Percentiles rank a stretch among this genome's conserved stretches.
phyloP scores from a whole-genome alignment of 1,140 invertebrate species.

The Sitobion miscanthi region DNA sequence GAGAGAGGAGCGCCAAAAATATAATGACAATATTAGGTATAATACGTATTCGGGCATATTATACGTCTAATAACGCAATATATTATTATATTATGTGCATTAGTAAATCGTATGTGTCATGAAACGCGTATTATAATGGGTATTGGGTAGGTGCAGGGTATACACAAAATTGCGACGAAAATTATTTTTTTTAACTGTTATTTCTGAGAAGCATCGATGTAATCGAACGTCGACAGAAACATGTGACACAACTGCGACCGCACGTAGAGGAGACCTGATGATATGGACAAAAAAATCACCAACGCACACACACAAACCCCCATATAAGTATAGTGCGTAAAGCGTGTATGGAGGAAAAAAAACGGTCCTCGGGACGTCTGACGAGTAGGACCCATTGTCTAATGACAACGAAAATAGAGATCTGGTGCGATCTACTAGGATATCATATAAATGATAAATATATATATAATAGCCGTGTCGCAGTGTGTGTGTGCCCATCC shows the following conservation, averaged over 20 bases:
- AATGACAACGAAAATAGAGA: constrained; percentile 19
- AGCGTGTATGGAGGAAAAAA: neutral
- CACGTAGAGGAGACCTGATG: neutral
- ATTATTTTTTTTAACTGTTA: neutral
- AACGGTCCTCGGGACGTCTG: neutral
- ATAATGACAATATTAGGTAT: neutral
- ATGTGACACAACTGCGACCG: neutral
- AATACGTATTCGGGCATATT: neutral
- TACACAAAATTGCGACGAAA: neutral
- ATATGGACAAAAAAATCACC: neutral
- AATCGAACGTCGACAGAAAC: neutral
- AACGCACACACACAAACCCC: neutral
- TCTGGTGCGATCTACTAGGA: constrained; percentile 33
- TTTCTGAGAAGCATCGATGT: neutral
- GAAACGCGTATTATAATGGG: neutral
- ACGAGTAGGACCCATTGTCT: constrained; percentile 22
- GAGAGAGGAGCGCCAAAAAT: neutral
- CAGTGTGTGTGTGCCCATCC: neutral
- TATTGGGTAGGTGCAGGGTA: neutral
- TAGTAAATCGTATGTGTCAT: neutral
- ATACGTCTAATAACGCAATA: neutral
- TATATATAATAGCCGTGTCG: neutral
- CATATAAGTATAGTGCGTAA: neutral
- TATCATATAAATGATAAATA: constrained; percentile 20
- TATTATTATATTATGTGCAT: neutral